Evolutionary conservation across 2,888 invertebrate species (phyloP).

Genomic region (Pardosa pseudoannulata): DNA sequence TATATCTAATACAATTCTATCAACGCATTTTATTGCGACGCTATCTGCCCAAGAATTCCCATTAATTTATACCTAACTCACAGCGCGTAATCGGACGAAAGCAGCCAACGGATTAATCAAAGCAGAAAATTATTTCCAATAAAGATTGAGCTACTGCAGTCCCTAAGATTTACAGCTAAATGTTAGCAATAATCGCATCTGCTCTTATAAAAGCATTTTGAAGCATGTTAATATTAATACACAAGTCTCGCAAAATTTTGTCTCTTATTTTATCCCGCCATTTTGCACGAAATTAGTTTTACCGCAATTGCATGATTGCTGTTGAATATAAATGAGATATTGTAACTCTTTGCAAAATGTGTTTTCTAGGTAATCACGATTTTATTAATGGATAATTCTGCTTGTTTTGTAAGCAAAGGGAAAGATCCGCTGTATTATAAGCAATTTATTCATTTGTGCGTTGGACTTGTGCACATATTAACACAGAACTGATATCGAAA

Average conservation of each 20-base stretch:
- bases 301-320: not conserved
- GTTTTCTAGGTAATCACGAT: not conserved
- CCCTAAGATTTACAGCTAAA: not conserved
- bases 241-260: not conserved
- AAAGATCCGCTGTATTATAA: no score
- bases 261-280: not conserved
- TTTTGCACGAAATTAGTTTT: slow-evolving; percentile 5
- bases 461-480: no score
- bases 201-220: not conserved
- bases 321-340: not conserved
- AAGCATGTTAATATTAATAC: slow-evolving; percentile 1
- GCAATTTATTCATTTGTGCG: no score
- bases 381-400: not conserved
- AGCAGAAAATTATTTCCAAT: not conserved
- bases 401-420: no score
- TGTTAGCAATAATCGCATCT: not conserved
- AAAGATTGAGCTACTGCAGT: not conserved
- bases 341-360: not conserved
- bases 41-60: no score
- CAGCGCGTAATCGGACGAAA: not conserved
- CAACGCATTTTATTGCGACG: no score
- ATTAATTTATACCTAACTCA: no score
- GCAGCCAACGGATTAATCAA: not conserved
- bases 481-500: no score
- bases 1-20: no score